Conservation (phyloP, 2,888 invertebrate species). For the Pristionchus exspectatus region DNA sequence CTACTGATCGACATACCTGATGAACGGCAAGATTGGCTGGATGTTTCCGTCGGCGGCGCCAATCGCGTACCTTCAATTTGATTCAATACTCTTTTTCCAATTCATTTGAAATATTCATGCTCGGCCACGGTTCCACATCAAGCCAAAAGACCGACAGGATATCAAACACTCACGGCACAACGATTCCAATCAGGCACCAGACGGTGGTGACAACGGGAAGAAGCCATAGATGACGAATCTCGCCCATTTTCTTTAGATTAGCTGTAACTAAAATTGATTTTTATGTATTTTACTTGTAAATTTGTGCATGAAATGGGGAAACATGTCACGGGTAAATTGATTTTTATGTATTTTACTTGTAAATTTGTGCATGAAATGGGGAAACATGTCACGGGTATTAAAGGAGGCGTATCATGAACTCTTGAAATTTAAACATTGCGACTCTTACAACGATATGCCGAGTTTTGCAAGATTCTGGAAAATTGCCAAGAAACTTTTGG, state of each 20-base stretch:
- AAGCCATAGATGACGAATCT: not conserved
- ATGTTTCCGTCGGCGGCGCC: conserved; percentile 19
- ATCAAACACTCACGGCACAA: conserved; percentile 29
- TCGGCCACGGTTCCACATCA: too few species aligned
- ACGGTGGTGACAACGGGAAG: conserved; percentile 14
- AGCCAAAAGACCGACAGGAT: not conserved
- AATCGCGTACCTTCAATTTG: conserved; percentile 11
- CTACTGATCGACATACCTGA: not conserved
- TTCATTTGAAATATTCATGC: not conserved
- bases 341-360: too few species aligned
- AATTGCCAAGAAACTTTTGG: too few species aligned
- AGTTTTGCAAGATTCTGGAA: too few species aligned
- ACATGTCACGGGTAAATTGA: not conserved
- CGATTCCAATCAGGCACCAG: not conserved
- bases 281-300: too few species aligned
- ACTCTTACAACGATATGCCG: too few species aligned
- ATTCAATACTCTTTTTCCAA: not conserved
- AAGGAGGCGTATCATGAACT: too few species aligned
- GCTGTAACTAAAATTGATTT: not conserved
- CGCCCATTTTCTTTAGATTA: not conserved
- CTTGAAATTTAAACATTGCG: too few species aligned
- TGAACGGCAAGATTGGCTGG: conserved; percentile 34
- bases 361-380: too few species aligned
- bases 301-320: too few species aligned
- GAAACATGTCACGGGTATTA: not conserved